A percentile compares a stretch with the other conserved stretches of the same genome.
These are phyloP conservation scores for Gephyroberyx darwinii DNA, from an alignment of 2,797 vertebrate genomes.

Conservation along the genomic window DNA sequence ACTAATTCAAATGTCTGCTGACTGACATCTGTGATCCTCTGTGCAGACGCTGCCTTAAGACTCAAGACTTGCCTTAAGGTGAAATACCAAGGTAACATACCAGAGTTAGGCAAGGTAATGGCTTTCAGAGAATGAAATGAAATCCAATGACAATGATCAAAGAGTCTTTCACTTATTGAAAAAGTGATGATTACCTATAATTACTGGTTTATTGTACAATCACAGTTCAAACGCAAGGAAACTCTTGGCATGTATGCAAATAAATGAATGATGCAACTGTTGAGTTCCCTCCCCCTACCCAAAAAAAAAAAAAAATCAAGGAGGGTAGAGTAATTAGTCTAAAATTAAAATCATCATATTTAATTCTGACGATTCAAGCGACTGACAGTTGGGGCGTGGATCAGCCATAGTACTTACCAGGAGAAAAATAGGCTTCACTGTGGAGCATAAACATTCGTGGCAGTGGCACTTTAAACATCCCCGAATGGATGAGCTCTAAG, in stretches of 20 bases:
- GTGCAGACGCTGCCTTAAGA: background rate
- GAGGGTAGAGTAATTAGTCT: background rate
- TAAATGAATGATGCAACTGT: constrained; percentile 9
- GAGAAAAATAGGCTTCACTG: constrained; percentile 8
- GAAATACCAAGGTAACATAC: background rate
- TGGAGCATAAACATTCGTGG: constrained; percentile 32
- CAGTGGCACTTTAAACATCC: constrained; percentile 43
- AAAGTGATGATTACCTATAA: constrained; percentile 30
- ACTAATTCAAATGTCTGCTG: background rate
- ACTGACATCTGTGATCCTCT: constrained; percentile 1
- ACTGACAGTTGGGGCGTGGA: constrained; percentile 8
- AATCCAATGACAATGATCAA: constrained; percentile 21
- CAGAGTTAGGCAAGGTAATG: background rate
- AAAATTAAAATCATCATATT: constrained; percentile 17
- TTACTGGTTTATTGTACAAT: constrained; percentile 22
- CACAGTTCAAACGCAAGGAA: background rate
- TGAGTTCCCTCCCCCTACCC: background rate
- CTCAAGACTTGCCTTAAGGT: background rate
- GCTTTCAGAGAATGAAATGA: background rate
- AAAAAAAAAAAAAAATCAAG: background rate
- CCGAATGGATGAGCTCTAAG: constrained; percentile 41
- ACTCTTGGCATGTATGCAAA: background rate
- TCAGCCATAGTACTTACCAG: constrained; percentile 12
- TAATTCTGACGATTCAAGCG: background rate
- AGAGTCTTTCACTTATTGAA: constrained; percentile 13